A percentile compares a stretch with the other conserved stretches of the same genome.
phyloP scores from a whole-genome alignment of 2,888 invertebrate genomes.

The Lochmaea crataegi region DNA sequence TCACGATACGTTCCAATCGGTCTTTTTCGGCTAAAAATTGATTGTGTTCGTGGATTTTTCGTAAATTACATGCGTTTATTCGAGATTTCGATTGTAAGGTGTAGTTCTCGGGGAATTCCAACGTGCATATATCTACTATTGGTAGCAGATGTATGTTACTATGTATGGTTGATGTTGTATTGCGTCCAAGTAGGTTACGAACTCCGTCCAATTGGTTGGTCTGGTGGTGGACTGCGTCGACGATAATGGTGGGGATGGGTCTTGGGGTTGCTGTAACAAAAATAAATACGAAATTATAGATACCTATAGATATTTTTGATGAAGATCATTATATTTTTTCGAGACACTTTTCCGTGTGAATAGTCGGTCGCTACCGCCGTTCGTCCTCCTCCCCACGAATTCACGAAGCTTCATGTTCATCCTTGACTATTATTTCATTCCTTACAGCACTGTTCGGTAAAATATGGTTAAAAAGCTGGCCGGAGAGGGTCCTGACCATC shows the following conservation, averaged over 20 bases:
- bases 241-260: conserved; percentile 64
- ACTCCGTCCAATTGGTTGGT: conserved; percentile 57
- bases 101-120: conserved; percentile 60
- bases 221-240: conserved; percentile 58
- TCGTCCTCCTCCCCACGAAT: too few species aligned
- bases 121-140: conserved; percentile 64
- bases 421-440: too few species aligned
- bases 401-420: too few species aligned
- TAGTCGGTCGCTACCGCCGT: too few species aligned
- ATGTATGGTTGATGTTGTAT: conserved; percentile 57
- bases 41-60: conserved; percentile 53
- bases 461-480: too few species aligned
- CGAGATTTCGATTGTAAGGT: conserved; percentile 46
- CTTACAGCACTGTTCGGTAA: too few species aligned
- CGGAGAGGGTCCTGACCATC: too few species aligned
- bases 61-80: conserved; percentile 57
- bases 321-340: too few species aligned
- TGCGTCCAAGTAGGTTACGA: conserved; percentile 58
- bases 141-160: conserved; percentile 61
- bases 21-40: conserved; percentile 53
- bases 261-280: conserved; percentile 62
- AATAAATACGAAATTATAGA: conserved; percentile 5
- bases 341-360: too few species aligned
- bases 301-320: too few species aligned
- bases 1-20: conserved; percentile 53